Percentiles rank a stretch among this genome's conserved stretches.
phyloP scores from a whole-genome alignment of 2,113 vertebrate species.

The Pteronura brasiliensis region DNA sequence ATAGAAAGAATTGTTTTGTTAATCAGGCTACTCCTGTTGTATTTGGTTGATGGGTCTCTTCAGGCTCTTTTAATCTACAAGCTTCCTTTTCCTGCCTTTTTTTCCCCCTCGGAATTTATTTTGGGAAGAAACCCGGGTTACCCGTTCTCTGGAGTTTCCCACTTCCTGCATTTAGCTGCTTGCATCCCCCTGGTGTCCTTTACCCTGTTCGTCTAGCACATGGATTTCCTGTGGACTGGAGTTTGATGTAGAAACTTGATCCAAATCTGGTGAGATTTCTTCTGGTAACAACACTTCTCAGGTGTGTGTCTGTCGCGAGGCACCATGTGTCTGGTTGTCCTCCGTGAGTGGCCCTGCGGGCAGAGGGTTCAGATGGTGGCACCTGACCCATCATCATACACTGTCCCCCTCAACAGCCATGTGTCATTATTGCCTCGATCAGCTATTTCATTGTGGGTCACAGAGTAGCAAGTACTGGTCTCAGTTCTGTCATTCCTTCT shows the following conservation, averaged over 20 bases:
- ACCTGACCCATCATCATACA: rapidly evolving
- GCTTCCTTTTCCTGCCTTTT: not conserved
- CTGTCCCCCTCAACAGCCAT: not conserved
- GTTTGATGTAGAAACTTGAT: not conserved
- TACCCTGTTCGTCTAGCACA: not conserved
- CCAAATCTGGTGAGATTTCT: not conserved
- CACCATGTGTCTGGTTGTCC: not conserved
- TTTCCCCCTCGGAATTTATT: not conserved
- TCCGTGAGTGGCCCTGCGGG: rapidly evolving
- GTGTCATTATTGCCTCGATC: no score
- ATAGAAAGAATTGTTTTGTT: not conserved
- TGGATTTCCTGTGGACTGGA: not conserved
- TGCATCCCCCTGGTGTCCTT: no score
- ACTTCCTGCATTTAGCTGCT: not conserved
- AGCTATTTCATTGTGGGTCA: rapidly evolving
- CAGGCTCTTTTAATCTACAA: not conserved
- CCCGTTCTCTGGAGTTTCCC: not conserved
- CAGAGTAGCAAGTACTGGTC: not conserved
- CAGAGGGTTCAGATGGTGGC: rapidly evolving
- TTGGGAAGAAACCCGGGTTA: not conserved
- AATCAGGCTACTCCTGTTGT: not conserved
- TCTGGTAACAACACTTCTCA: not conserved
- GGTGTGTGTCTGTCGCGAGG: not conserved
- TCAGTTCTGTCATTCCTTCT: not conserved
- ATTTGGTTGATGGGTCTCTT: not conserved